phyloP scores from a whole-genome alignment of 2,888 invertebrate species.

The Heliconius ismenius region DNA sequence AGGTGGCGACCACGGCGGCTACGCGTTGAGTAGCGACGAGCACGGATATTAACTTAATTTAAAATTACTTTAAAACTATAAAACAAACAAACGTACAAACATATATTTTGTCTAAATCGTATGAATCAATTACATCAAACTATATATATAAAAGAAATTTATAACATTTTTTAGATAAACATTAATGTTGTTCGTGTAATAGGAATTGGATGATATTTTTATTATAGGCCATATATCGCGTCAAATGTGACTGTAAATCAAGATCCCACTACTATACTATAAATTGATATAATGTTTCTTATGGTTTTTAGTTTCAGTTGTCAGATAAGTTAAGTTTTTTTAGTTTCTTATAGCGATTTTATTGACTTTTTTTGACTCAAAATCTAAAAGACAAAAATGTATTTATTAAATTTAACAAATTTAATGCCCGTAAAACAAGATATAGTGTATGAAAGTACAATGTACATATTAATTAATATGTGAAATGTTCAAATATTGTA shows the following conservation, averaged over 20 bases:
- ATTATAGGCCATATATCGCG: conserved; percentile 41
- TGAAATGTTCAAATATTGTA: conserved; percentile 5
- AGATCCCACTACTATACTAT: conserved; percentile 21
- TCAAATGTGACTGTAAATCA: conserved; percentile 40
- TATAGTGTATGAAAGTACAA: not conserved
- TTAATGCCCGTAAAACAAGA: too few species aligned
- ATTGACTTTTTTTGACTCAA: too few species aligned
- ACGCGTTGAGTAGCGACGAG: conserved; percentile 48
- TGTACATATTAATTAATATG: not conserved
- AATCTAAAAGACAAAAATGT: not conserved
- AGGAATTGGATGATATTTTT: conserved; percentile 33
- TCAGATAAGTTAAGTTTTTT: not conserved
- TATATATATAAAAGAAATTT: not conserved
- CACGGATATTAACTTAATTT: conserved; percentile 53
- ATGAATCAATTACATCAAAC: not conserved
- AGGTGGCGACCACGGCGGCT: conserved; percentile 65
- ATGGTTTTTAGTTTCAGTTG: conserved; percentile 4
- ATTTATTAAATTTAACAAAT: not conserved
- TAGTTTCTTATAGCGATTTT: too few species aligned
- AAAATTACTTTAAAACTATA: not conserved
- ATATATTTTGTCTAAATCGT: not conserved
- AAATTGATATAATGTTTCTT: conserved; percentile 24
- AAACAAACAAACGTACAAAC: not conserved
- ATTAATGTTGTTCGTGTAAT: conserved; percentile 23
- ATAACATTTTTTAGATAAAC: not conserved